Conservation (phyloP, 2,113 vertebrate genomes). For the Xyrauchen texanus region DNA sequence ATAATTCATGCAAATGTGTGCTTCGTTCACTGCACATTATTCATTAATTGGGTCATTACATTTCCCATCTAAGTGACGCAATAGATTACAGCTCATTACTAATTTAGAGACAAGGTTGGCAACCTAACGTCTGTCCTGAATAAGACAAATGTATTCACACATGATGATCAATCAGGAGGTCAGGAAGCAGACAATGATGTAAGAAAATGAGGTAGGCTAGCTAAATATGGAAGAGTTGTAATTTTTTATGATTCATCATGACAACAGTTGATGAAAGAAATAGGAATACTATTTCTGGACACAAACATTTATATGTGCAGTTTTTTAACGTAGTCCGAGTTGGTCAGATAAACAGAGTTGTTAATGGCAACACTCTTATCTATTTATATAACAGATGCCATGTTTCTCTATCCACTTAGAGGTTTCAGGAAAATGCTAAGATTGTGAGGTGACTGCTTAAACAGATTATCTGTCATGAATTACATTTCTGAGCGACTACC, state of each 20-base stretch:
- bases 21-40: too few relatives aligned
- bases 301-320: not conserved
- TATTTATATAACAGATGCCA: too few relatives aligned
- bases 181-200: slow-evolving; percentile 39
- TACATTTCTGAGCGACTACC: too few relatives aligned
- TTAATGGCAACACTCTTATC: too few relatives aligned
- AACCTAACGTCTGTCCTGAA: slow-evolving; percentile 23
- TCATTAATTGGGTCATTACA: not conserved
- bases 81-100: slow-evolving; percentile 22
- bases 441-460: too few relatives aligned
- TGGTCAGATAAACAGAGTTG: too few relatives aligned
- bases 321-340: too few relatives aligned
- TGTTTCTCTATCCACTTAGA: too few relatives aligned
- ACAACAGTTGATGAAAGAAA: slow-evolving; percentile 21
- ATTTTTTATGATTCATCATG: slow-evolving; percentile 38
- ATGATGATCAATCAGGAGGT: slow-evolving; percentile 10
- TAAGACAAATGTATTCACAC: slow-evolving; percentile 33
- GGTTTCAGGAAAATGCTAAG: too few relatives aligned
- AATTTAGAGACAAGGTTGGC: slow-evolving; percentile 36
- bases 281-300: slow-evolving; percentile 44
- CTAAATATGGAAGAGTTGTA: slow-evolving; percentile 32
- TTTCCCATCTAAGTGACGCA: not conserved
- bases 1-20: too few relatives aligned
- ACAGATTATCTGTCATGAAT: too few relatives aligned
- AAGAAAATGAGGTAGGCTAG: slow-evolving; percentile 17